A percentile compares a stretch with the other conserved stretches of the same genome.
These are phyloP conservation scores for Pholis gunnellus DNA, from an alignment of 2,113 vertebrate genomes.

Conservation along the genomic window DNA sequence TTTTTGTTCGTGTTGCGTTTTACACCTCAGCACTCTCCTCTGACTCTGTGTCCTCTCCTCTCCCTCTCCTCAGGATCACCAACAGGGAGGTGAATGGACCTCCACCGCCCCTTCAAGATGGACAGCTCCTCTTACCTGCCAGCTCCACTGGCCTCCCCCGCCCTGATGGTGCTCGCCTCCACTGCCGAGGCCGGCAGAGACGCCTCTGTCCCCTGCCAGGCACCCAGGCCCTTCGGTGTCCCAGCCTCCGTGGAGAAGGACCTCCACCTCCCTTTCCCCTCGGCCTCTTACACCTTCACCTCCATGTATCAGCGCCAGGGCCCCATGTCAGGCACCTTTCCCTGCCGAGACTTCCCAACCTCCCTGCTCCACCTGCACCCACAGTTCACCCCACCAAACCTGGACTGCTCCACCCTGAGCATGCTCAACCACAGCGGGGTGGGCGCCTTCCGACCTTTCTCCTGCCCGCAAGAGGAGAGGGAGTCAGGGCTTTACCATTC, in stretches of 20 bases:
- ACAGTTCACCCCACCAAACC: constrained; percentile 94
- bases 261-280: constrained; percentile 96
- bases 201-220: constrained; percentile 95
- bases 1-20: not conserved
- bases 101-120: constrained; percentile 99
- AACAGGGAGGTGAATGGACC: constrained; percentile 90
- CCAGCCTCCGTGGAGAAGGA: constrained; percentile 96
- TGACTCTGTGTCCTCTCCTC: not conserved
- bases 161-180: constrained; percentile 97
- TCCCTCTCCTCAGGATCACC: constrained; percentile 65
- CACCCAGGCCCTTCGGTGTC: constrained; percentile 93
- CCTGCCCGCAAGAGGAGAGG: constrained; percentile 92
- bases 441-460: constrained; percentile 96
- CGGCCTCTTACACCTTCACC: constrained; percentile 97
- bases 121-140: constrained; percentile 98
- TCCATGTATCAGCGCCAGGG: constrained; percentile 99
- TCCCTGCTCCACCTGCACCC: constrained; percentile 97
- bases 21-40: not conserved
- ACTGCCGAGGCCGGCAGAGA: constrained; percentile 96
- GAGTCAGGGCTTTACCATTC: constrained; percentile 93
- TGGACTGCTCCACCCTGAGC: constrained; percentile 96
- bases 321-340: constrained; percentile 91
- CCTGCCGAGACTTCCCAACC: constrained; percentile 94
- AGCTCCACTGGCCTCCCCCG: constrained; percentile 94
- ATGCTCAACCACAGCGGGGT: constrained; percentile 96